Evolutionary conservation across 2,797 vertebrate genomes (phyloP).

Genomic region (Enteromius radiatus): DNA sequence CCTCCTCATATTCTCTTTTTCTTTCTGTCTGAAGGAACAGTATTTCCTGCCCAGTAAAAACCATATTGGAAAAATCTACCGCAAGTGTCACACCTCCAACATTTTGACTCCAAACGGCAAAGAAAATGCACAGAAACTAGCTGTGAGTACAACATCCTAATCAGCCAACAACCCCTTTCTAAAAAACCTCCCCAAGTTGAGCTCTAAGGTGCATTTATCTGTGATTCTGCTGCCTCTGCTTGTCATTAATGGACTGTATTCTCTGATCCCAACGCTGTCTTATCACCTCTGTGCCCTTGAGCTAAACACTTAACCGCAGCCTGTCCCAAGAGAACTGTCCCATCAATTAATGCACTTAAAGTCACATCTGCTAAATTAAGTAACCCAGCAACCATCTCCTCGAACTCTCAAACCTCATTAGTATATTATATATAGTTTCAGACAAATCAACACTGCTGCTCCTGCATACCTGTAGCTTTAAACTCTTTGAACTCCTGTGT

Average conservation of each 20-base stretch:
- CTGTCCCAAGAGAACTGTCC: not conserved
- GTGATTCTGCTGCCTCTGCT: not conserved
- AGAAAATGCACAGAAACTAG: conserved; percentile 82
- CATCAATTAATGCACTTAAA: conserved; percentile 16
- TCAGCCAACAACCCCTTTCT: not conserved
- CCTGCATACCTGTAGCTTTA: not conserved
- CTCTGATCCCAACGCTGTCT: not conserved
- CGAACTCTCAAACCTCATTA: conserved; percentile 26
- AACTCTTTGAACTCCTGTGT: not conserved
- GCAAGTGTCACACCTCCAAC: conserved; percentile 81
- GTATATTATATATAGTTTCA: not conserved
- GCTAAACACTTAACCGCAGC: conserved; percentile 26
- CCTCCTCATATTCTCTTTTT: not conserved
- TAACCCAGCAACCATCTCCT: conserved; percentile 3
- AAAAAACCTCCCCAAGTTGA: not conserved
- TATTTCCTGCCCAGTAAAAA: conserved; percentile 77
- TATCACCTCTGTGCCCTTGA: conserved; percentile 17
- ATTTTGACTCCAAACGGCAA: conserved; percentile 84
- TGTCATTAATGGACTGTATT: conserved; percentile 15
- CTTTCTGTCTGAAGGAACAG: conserved; percentile 72
- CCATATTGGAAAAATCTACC: conserved; percentile 74
- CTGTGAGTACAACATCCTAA: conserved; percentile 69
- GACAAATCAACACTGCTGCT: not conserved
- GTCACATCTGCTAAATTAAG: conserved; percentile 25
- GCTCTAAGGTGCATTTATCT: not conserved